These are phyloP conservation scores for Murina feae DNA, from an alignment of 2,113 vertebrate genomes.

Conservation along the genomic window DNA sequence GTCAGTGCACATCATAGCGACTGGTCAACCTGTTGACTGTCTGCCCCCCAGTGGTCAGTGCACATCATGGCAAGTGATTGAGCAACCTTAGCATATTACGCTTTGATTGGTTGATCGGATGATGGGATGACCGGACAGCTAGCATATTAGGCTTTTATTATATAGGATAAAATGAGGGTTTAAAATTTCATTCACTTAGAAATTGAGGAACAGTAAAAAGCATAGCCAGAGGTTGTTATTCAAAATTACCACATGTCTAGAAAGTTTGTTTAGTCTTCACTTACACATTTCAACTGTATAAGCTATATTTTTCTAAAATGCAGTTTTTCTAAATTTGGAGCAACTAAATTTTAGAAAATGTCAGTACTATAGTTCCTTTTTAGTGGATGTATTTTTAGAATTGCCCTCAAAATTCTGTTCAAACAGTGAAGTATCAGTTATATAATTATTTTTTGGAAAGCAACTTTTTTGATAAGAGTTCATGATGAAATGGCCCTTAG, in stretches of 20 bases:
- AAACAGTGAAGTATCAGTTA: not conserved
- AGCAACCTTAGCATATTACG: too few species aligned
- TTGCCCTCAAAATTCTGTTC: constrained; percentile 25
- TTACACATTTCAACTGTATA: not conserved
- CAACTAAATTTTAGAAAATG: constrained; percentile 34
- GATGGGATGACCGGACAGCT: too few species aligned
- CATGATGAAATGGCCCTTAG: not conserved
- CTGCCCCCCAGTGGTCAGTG: too few species aligned
- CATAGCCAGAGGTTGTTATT: not conserved
- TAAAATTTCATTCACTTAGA: constrained; percentile 8
- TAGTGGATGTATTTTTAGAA: constrained; percentile 39
- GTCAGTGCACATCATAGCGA: too few species aligned
- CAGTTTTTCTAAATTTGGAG: not conserved
- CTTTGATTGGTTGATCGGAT: too few species aligned
- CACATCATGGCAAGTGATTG: too few species aligned
- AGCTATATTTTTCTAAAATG: constrained; percentile 16
- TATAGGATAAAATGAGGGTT: not conserved
- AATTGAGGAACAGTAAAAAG: not conserved
- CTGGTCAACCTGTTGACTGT: too few species aligned
- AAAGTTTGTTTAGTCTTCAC: not conserved
- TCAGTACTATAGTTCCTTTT: constrained; percentile 17
- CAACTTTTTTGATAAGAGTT: not conserved
- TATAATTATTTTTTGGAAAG: constrained; percentile 39
- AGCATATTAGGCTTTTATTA: too few species aligned
- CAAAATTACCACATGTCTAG: not conserved